Evolutionary conservation across 2,113 vertebrate genomes (phyloP).

Genomic region (Chaenocephalus aceratus): DNA sequence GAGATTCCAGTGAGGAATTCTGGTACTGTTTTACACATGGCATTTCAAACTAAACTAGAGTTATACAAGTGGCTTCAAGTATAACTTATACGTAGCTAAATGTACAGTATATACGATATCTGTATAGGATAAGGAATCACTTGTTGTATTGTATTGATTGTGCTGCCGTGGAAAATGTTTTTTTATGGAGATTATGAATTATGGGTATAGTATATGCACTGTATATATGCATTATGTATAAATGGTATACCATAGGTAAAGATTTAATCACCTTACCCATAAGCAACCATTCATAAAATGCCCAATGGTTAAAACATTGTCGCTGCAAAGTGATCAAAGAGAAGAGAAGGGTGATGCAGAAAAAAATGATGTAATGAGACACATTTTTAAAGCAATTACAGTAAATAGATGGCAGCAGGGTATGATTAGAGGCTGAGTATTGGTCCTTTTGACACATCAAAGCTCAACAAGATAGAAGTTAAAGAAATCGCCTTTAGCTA

Average conservation of each 20-base stretch:
- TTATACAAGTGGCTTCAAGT: too few relatives aligned
- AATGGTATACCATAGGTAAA: neutral
- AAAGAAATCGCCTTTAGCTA: neutral
- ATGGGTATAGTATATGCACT: neutral
- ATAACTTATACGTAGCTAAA: too few relatives aligned
- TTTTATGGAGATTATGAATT: neutral
- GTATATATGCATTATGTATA: neutral
- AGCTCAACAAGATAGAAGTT: neutral
- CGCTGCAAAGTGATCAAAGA: neutral
- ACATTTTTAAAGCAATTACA: neutral
- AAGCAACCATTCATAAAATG: neutral
- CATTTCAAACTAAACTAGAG: slow-evolving; percentile 19
- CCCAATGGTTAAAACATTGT: neutral
- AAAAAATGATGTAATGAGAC: neutral
- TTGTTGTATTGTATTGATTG: slow-evolving; percentile 21
- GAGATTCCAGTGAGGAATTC: neutral
- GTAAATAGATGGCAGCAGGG: neutral
- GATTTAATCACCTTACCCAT: neutral
- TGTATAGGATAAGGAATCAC: neutral
- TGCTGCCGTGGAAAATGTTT: neutral
- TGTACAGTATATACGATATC: too few relatives aligned
- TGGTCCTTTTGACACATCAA: neutral
- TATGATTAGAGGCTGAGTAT: slow-evolving; percentile 9
- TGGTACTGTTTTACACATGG: slow-evolving; percentile 9
- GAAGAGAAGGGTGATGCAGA: neutral